Conservation (phyloP, 2,888 invertebrate genomes). For the Pterobdella sp. region DNA sequence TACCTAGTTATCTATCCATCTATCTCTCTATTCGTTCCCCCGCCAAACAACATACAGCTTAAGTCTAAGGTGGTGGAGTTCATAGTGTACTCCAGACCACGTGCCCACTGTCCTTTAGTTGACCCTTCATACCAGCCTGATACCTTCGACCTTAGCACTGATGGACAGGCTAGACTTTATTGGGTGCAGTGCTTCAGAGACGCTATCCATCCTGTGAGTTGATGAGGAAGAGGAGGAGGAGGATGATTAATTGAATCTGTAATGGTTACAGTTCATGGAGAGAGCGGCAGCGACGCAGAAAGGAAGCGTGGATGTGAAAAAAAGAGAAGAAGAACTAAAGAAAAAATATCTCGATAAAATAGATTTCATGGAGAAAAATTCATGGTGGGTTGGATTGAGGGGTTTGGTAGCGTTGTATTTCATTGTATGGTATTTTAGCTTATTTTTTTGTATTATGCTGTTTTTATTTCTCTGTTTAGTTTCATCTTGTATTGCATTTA, state of each 20-base stretch:
- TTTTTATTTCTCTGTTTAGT: no score
- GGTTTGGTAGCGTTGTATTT: no score
- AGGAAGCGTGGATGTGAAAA: constrained; percentile 66
- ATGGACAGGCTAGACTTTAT: constrained; percentile 73
- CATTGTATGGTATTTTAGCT: no score
- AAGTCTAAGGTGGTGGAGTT: constrained; percentile 58
- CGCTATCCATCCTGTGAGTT: constrained; percentile 64
- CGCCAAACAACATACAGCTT: constrained; percentile 32
- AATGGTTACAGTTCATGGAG: constrained; percentile 59
- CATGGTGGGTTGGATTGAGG: constrained; percentile 62
- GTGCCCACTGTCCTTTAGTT: constrained; percentile 68
- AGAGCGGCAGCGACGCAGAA: constrained; percentile 73
- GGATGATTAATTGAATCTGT: background rate
- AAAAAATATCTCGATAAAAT: constrained; percentile 73
- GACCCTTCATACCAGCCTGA: constrained; percentile 78
- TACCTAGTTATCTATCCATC: constrained; percentile 2
- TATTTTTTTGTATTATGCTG: no score
- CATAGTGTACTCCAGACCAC: constrained; percentile 56
- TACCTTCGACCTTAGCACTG: constrained; percentile 77
- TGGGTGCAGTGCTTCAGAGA: constrained; percentile 85
- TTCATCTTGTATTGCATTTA: no score
- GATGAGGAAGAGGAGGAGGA: background rate
- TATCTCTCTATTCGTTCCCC: constrained; percentile 11
- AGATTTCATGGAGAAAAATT: constrained; percentile 67
- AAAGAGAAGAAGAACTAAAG: constrained; percentile 72